Evolutionary conservation across 2,113 vertebrate genomes (phyloP).

Genomic region (Nestor notabilis): DNA sequence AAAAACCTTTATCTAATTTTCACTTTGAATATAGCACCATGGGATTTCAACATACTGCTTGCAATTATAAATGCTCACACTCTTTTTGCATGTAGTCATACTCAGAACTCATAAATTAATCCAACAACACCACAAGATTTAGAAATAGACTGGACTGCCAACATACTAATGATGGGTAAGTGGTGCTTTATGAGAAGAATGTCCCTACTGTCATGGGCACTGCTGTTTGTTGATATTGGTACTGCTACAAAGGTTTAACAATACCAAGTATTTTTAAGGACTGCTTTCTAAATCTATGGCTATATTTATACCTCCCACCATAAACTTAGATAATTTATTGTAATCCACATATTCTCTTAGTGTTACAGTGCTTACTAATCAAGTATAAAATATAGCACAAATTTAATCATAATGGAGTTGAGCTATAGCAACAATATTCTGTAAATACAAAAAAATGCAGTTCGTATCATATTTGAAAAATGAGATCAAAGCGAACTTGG

Average conservation of each 20-base stretch:
- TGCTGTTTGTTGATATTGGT: neutral
- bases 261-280: conserved; percentile 18
- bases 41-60: conserved; percentile 11
- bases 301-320: neutral
- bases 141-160: neutral
- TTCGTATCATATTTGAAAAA: conserved; percentile 35
- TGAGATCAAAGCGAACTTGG: conserved; percentile 57
- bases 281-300: neutral
- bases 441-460: neutral
- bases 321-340: neutral
- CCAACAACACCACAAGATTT: neutral
- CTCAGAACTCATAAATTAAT: conserved; percentile 6
- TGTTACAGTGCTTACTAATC: neutral
- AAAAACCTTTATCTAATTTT: conserved; percentile 25
- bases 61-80: neutral
- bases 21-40: neutral
- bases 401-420: conserved; percentile 22
- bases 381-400: conserved; percentile 2
- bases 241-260: conserved; percentile 22
- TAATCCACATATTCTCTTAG: neutral
- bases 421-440: neutral
- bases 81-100: neutral
- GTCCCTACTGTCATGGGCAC: neutral
- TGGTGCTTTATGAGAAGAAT: neutral
- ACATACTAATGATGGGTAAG: neutral